Base-by-base conservation (phyloP, 2,888 invertebrate genomes). In the Myopa testacea region DNA sequence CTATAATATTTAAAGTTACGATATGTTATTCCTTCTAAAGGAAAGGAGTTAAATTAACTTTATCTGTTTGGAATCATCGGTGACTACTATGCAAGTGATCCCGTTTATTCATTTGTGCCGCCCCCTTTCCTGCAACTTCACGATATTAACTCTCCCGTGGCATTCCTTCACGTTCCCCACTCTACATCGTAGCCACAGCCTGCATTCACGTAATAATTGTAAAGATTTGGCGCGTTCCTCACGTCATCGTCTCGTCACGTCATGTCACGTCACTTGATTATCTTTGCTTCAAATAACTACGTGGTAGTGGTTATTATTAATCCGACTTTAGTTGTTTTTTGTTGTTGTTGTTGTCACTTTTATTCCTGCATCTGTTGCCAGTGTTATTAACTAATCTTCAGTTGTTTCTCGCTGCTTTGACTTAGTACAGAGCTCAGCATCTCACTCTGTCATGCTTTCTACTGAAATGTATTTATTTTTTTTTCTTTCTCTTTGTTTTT, bases 401-500 rank as follows among this genome's bases (percentile, higher is more conserved):
- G 34, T 45, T 34, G 40, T 45, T 63, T 62, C 58, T 12, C 26
- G 16, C 63, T 63, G 62, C 14, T 26, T 26, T 26, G 26, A 26
- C 26, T 26, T 26, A 10, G 45, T 45, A 45, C 45, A 45, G 45
- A 6, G 45, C 19, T 71, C 38, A 71, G 58, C 38, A 37, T 71
- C 69, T 45, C 10, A n/a, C 58, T 34, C 63, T 74, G 37, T 62
- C 72, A 40, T 38, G 58, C 26, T 71, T 71, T 71, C 71, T 40
- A 40, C 45, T 8, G 69, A 26, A 50, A 69, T 45, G 62, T 63
- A 10, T 45, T 63, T 65, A 10, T 45, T 60, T 52, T 63, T 63
- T 4, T 62, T 71, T 71, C 12, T 0, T 71, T 62, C 14, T 55
- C 10, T 34, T 34, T 60, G 45, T 16, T 45, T 50, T 60, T 71